Conservation (phyloP, 2,888 invertebrate species). For the Drosophila setosimentum region DNA sequence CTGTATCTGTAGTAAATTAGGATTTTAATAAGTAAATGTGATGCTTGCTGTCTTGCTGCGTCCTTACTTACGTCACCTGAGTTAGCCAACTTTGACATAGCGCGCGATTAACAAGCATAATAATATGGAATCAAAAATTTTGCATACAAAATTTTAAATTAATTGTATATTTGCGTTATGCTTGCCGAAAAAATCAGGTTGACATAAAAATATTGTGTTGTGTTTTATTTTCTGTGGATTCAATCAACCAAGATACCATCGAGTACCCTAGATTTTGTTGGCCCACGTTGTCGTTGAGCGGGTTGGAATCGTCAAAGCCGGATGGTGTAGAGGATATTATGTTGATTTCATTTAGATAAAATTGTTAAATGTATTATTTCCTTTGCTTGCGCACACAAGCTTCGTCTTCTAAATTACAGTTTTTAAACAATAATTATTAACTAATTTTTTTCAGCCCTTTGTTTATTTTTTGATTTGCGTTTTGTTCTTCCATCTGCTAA, state of each 20-base stretch:
- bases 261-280: slow-evolving; percentile 14
- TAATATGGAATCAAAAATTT: slow-evolving; percentile 69
- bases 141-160: slow-evolving; percentile 57
- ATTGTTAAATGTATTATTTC: neutral
- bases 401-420: neutral
- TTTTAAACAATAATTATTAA: neutral
- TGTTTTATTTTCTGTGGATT: slow-evolving; percentile 15
- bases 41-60: neutral
- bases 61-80: slow-evolving; percentile 74
- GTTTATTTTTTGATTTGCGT: slow-evolving; percentile 31
- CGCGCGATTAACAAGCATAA: slow-evolving; percentile 75
- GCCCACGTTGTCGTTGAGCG: slow-evolving; percentile 21
- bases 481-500: slow-evolving; percentile 16
- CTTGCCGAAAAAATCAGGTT: slow-evolving; percentile 46
- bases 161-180: slow-evolving; percentile 52
- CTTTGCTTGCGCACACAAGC: neutral
- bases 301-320: neutral
- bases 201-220: slow-evolving; percentile 33
- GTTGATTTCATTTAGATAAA: slow-evolving; percentile 7
- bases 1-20: slow-evolving; percentile 55
- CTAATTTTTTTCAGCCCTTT: slow-evolving; percentile 10
- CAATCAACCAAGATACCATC: slow-evolving; percentile 4
- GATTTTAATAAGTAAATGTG: slow-evolving; percentile 10
- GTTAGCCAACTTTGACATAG: slow-evolving; percentile 69
- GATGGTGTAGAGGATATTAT: neutral